Evolutionary conservation across 1,140 invertebrate species (phyloP).

Genomic region (Caenorhabditis brenneri): DNA sequence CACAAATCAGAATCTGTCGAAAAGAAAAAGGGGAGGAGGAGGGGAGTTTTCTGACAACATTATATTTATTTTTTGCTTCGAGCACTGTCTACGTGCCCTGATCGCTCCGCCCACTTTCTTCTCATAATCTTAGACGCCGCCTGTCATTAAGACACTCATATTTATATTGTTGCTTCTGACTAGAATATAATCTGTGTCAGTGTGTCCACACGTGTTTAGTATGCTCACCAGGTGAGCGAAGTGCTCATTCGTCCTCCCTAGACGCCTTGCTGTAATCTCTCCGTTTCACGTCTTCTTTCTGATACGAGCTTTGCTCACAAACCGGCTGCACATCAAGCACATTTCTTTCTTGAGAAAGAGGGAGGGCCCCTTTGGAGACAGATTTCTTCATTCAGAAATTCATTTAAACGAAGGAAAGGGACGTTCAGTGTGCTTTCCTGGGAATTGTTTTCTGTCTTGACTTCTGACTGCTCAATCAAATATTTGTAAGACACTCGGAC

Average conservation of each 20-base stretch:
- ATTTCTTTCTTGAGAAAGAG: background rate
- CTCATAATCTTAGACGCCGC: background rate
- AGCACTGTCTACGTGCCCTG: background rate
- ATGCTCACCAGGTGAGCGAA: conserved; percentile 8
- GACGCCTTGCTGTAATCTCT: background rate
- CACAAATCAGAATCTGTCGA: conserved; percentile 31
- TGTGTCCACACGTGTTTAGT: conserved; percentile 1
- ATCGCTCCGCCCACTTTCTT: background rate
- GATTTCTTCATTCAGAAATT: too few relatives aligned
- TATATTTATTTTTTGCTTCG: background rate
- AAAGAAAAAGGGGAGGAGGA: too few relatives aligned
- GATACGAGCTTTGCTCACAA: conserved; percentile 19
- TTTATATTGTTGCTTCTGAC: background rate
- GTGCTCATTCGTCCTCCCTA: background rate
- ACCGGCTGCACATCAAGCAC: background rate
- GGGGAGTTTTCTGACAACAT: background rate
- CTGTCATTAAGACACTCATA: background rate
- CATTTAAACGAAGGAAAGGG: too few relatives aligned
- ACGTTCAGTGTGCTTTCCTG: background rate
- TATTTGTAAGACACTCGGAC: background rate
- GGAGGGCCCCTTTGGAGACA: background rate
- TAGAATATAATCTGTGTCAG: background rate
- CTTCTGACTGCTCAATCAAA: background rate
- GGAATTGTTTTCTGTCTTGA: background rate
- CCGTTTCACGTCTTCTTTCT: background rate